Base-by-base conservation (phyloP, 1,140 invertebrate species). In the Brachionus angularis region DNA sequence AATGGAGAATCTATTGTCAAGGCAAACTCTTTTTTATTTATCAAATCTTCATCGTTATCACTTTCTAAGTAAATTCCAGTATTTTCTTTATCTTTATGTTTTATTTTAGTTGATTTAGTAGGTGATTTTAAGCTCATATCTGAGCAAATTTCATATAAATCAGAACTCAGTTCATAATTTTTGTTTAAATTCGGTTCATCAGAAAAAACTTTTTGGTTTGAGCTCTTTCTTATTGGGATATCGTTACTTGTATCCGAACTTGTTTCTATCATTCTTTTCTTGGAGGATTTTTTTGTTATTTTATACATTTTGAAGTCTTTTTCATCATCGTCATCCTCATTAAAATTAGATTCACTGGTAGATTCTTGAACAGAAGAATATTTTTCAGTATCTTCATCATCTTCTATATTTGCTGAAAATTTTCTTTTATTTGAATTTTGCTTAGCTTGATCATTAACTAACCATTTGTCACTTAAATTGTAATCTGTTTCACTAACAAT, bases 391-490 rank as follows among this genome's bases (percentile, higher is more conserved):
- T 23, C 29, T 31, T 67, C 62, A 3, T 52, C 49, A 12, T 50
- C 47, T 34, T 67, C 62, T 47, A 16, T 47, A 0, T 47, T 16
- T 25, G 47, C 27, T n/a, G 3, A 12, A 29, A 47, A 46, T 47
- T 67, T 67, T 67, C 62, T 31, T 47, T 50, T 67, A 34, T 67
- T 67, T 5, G 62, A 67, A 21, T 12, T 29, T 3, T 29, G 16
- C 29, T 50, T 46, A 33, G 42, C 12, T 1, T n/a, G 14, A 42
- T 67, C 62, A 34, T 67, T 50, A 23, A 47, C 25, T 18, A 67
- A 23, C 62, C 62, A 67, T 46, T 67, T 21, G 33, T 67, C 62
- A 50, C 47, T 67, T 31, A 50, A 10, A 47, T 47, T 23, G 25
- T 47, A 67, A 33, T 67, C 62, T 27, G 42, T 34, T 50, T 67